Conservation (phyloP, 2,888 invertebrate species). For the Pocota personata region DNA sequence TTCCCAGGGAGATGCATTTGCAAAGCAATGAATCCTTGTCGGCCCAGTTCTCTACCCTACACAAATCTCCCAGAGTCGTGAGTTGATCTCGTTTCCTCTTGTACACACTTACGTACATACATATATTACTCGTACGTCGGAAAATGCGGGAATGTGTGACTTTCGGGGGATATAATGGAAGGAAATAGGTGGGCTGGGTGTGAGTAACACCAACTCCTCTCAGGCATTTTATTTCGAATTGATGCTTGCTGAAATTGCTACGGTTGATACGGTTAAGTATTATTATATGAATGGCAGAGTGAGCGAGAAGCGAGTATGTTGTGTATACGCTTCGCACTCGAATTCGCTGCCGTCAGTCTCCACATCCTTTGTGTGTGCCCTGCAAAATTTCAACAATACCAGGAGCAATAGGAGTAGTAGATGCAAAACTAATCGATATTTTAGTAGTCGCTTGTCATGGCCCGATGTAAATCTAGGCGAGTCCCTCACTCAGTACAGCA, state of each 20-base stretch:
- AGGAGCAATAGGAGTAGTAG: constrained; percentile 54
- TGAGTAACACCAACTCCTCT: constrained; percentile 38
- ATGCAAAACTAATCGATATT: constrained; percentile 72
- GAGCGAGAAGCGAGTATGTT: constrained; percentile 59
- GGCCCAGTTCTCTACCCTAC: constrained; percentile 57
- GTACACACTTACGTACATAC: constrained; percentile 1
- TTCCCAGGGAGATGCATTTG: constrained; percentile 69
- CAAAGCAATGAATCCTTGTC: constrained; percentile 66
- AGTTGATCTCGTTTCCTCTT: constrained; percentile 68
- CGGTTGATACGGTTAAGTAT: constrained; percentile 72
- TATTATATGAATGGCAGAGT: constrained; percentile 68
- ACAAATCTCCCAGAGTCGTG: constrained; percentile 60
- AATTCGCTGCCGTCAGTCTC: constrained; percentile 48
- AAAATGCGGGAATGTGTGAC: constrained; percentile 53
- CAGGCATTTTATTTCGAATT: constrained; percentile 72
- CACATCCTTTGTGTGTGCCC: constrained; percentile 56
- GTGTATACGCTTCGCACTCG: constrained; percentile 52
- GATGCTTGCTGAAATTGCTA: constrained; percentile 72
- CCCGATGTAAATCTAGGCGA: constrained; percentile 66
- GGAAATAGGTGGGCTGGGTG: constrained; percentile 44
- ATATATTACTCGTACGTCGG: background rate
- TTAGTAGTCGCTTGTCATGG: constrained; percentile 68
- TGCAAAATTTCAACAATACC: constrained; percentile 64
- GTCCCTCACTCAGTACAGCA: constrained; percentile 14
- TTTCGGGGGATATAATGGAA: constrained; percentile 54